Base-by-base conservation (phyloP, 2,113 vertebrate genomes). In the Phalacrocorax aristotelis region DNA sequence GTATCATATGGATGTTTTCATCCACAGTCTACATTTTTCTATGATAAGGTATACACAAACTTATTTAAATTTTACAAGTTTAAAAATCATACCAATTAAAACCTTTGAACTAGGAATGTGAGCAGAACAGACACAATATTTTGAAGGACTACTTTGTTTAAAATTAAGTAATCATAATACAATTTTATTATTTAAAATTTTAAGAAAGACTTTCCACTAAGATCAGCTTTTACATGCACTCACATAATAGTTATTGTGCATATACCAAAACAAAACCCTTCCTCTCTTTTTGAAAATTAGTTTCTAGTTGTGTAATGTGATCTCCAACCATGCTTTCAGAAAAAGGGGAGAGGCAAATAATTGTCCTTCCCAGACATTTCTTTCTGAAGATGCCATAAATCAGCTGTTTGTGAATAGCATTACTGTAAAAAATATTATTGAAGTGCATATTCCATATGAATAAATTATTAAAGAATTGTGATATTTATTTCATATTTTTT, bases 401-500 rank as follows among this genome's bases (percentile, higher is more conserved):
- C 81, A 75, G 44, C 40, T 61, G 38, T 72, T 87, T 94, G 49
- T 92, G 71, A 60, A 90, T 80, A 90, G 51, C 51, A 87, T 87
- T 87, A 70, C 38, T 93, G 87, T 48, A 32, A 71, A 68, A 71
- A 64, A 62, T 77, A 86, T 89, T 86, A 70, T 79, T 80, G 52
- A 90, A 80, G 61, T 90, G 38, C 36, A 69, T 90, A 82, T 94
- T 89, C 69, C 84, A 83, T 89, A 79, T 83, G 10, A 89, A 75
- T 87, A 65, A 79, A 75, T 65, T 78, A 49, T 69, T 74, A 75
- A 83, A 92, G 44, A 90, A 83, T 61, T 92, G 72, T 92, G 23
- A 85, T 72, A 62, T 68, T 70, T 85, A 65, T 83, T 95, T 76
- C 89, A 83, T 97, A 27, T 32, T 29, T 96, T 61, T 94, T 72